These are phyloP conservation scores for Endotricha flammealis DNA, from an alignment of 2,888 invertebrate genomes.

Conservation along the genomic window DNA sequence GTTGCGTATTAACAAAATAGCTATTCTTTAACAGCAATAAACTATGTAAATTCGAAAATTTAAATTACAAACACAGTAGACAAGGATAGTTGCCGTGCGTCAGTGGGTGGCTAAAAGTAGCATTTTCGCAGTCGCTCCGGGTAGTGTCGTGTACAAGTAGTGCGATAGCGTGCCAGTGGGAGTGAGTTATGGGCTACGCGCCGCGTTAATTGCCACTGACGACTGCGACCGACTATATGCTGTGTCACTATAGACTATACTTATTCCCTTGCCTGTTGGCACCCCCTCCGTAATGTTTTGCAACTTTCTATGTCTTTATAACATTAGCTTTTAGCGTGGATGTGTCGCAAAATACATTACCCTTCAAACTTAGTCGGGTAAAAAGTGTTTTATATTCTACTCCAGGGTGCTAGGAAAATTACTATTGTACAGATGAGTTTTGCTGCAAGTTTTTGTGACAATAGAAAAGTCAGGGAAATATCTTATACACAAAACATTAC, in stretches of 20 bases:
- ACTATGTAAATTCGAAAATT: constrained; percentile 66
- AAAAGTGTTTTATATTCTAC: too few species aligned
- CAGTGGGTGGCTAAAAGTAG: constrained; percentile 45
- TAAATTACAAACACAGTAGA: constrained; percentile 59
- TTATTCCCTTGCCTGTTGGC: background rate
- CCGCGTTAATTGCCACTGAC: constrained; percentile 57
- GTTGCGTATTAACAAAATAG: constrained; percentile 57
- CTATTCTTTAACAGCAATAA: constrained; percentile 64
- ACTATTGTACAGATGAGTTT: too few species aligned
- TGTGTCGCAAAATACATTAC: too few species aligned
- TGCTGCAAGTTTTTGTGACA: too few species aligned
- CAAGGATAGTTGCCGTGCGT: constrained; percentile 32
- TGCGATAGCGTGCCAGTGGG: constrained; percentile 41
- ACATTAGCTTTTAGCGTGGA: too few species aligned
- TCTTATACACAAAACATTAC: too few species aligned
- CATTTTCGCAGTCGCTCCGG: constrained; percentile 28
- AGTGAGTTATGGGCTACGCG: constrained; percentile 51
- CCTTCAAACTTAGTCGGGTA: too few species aligned
- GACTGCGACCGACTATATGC: constrained; percentile 20
- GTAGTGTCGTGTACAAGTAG: constrained; percentile 30
- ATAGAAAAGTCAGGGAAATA: too few species aligned
- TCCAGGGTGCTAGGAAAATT: too few species aligned
- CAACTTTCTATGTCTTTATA: background rate
- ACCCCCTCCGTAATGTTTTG: background rate
- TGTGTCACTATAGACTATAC: background rate